Percentiles rank a stretch among this genome's conserved stretches.
phyloP scores from a whole-genome alignment of 2,797 vertebrate species.

The Sebastes glaucus region DNA sequence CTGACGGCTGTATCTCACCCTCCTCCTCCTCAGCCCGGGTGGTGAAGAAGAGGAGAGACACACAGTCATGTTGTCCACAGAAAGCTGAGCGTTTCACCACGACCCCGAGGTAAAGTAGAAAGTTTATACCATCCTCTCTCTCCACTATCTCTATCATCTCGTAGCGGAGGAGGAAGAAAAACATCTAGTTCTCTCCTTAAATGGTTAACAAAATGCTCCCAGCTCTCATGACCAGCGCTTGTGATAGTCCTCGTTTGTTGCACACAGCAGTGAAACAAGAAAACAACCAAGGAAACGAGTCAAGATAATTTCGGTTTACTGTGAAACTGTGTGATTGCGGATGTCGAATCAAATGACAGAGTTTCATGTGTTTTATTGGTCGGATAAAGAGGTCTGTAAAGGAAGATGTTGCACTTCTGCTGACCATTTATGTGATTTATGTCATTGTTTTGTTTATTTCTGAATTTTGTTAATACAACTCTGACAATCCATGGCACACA shows the following conservation, averaged over 20 bases:
- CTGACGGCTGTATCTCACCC: slow-evolving; percentile 40
- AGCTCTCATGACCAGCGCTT: not conserved
- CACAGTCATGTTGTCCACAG: slow-evolving; percentile 43
- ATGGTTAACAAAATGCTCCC: slow-evolving; percentile 32
- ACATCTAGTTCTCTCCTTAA: slow-evolving; percentile 39
- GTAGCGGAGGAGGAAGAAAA: not conserved
- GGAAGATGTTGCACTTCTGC: not conserved
- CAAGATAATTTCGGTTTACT: not conserved
- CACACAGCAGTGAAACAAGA: not conserved
- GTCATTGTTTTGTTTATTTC: not conserved
- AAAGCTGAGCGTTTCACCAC: slow-evolving; percentile 43
- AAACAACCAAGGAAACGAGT: not conserved
- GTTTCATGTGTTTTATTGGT: slow-evolving; percentile 19
- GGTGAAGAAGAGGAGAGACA: slow-evolving; percentile 33
- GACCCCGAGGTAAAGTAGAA: slow-evolving; percentile 78
- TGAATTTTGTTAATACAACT: not conserved
- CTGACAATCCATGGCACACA: too few species aligned
- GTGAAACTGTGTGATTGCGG: slow-evolving; percentile 31
- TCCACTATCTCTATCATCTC: slow-evolving; percentile 1
- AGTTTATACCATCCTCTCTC: slow-evolving; percentile 40
- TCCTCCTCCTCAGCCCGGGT: not conserved
- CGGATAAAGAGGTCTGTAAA: not conserved
- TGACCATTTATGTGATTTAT: not conserved
- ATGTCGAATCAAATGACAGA: not conserved
- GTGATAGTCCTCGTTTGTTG: not conserved